Conservation (phyloP, 2,797 vertebrate genomes). For the Erpetoichthys calabaricus region DNA sequence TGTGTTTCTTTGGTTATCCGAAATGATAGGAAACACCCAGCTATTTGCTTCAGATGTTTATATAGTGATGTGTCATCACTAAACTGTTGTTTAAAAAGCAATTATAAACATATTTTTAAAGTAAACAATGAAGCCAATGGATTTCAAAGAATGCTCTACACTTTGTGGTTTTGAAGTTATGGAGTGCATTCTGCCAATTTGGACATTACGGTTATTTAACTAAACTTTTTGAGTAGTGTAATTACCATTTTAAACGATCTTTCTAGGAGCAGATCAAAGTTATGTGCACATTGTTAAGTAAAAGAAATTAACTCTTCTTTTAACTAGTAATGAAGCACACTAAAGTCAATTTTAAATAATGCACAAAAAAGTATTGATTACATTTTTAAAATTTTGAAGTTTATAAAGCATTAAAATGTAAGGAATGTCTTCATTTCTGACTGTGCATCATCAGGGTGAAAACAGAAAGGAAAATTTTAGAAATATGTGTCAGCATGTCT, state of each 20-base stretch:
- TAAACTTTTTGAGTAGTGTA: too few species aligned
- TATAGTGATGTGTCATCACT: neutral
- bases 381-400: too few species aligned
- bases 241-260: too few species aligned
- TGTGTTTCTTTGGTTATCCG: neutral
- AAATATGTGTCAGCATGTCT: too few species aligned
- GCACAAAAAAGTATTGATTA: too few species aligned
- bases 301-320: too few species aligned
- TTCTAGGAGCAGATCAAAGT: slow-evolving; percentile 36
- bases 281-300: slow-evolving; percentile 20
- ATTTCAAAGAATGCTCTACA: neutral
- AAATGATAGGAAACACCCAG: neutral
- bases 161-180: neutral
- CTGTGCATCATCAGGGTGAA: too few species aligned
- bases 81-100: neutral
- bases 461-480: too few species aligned
- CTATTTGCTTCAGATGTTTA: neutral
- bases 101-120: slow-evolving; percentile 1
- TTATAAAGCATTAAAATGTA: too few species aligned
- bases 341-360: too few species aligned
- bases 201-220: neutral
- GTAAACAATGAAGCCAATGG: neutral
- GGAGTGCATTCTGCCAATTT: neutral
- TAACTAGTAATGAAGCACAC: too few species aligned
- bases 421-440: too few species aligned